These are phyloP conservation scores for Pterostichus niger DNA, from an alignment of 2,888 invertebrate genomes.

Conservation along the genomic window DNA sequence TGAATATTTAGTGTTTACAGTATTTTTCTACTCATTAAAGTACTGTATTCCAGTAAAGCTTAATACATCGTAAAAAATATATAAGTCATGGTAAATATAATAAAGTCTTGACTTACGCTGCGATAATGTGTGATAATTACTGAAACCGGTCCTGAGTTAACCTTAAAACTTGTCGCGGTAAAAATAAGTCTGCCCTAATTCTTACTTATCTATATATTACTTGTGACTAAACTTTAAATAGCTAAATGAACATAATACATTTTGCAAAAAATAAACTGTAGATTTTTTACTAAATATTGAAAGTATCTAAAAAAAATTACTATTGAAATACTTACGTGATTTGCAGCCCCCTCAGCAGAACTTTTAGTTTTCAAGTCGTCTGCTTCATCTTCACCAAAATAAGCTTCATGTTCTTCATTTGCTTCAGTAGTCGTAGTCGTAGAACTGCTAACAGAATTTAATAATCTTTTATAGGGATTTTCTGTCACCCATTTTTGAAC, in stretches of 20 bases:
- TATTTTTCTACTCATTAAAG: background rate
- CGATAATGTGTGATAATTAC: constrained; percentile 14
- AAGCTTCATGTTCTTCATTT: constrained; percentile 32
- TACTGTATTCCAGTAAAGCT: background rate
- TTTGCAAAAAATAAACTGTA: background rate
- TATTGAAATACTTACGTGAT: constrained; percentile 5
- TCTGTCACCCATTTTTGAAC: constrained; percentile 38
- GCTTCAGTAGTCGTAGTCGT: constrained; percentile 21
- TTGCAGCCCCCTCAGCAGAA: background rate
- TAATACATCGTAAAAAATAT: constrained; percentile 9
- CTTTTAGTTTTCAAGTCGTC: constrained; percentile 6
- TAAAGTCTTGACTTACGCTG: background rate
- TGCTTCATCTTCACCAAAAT: constrained; percentile 27
- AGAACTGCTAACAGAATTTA: background rate
- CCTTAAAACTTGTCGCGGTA: constrained; percentile 48
- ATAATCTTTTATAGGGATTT: constrained; percentile 27
- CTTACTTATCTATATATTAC: constrained; percentile 27
- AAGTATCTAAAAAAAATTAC: too few relatives aligned
- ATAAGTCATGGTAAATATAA: constrained; percentile 20
- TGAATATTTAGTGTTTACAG: background rate
- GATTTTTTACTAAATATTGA: too few relatives aligned
- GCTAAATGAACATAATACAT: background rate
- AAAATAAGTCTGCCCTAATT: constrained; percentile 52
- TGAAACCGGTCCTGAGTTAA: constrained; percentile 51
- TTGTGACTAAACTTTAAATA: constrained; percentile 22